Evolutionary conservation across 1,140 invertebrate species (phyloP), one percentile per base, ranked within the genome.

Genomic region (Drosophila pseudoobscura): DNA sequence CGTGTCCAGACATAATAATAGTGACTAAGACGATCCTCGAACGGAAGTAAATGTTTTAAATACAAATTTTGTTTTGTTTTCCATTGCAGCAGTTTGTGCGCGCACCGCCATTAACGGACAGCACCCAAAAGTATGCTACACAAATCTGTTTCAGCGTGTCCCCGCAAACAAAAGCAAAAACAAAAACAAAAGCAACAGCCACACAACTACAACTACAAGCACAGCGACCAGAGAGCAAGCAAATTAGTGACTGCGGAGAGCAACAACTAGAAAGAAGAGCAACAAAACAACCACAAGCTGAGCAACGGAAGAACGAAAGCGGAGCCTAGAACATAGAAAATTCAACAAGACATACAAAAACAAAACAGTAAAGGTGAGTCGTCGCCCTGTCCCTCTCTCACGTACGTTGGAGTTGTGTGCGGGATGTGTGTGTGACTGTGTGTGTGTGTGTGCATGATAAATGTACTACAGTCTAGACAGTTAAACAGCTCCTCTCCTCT

Each of bases 51-150:
- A 41, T 26, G 0, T 45, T 45, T 35, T 17, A 29, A 51, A 35
- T 41, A 51, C 24, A 31, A 39, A 43, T 17, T 54, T n/a, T 50
- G 8, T 17, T 39, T 63, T 49, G 54, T 20, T 64, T 74, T 61
- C 22, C 46, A 64, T 87, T 88, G 82, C 78, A 87, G 82, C 69
- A 50, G 82, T 82, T 87, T 88, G 65, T 83, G 82, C 63, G 82
- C 69, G 68, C 63, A 41, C 78, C 75, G 59, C 66, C 68, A 79
- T 72, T 68, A 75, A 60, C 73, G 82, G 78, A 55, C 70, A 89
- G 75, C 75, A 72, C 56, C 69, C 46, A 70, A 88, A 87, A 89
- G 78, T 83, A 87, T 87, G 84, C 76, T 72, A 83, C 78, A 88
- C 62, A 78, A 83, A 75, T 64, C 71, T 65, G 71, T 58, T 74